Percentiles rank a stretch among this genome's conserved stretches.
These are phyloP conservation scores for Anthonomus grandis DNA, from an alignment of 1,140 invertebrate genomes.

Conservation along the genomic window DNA sequence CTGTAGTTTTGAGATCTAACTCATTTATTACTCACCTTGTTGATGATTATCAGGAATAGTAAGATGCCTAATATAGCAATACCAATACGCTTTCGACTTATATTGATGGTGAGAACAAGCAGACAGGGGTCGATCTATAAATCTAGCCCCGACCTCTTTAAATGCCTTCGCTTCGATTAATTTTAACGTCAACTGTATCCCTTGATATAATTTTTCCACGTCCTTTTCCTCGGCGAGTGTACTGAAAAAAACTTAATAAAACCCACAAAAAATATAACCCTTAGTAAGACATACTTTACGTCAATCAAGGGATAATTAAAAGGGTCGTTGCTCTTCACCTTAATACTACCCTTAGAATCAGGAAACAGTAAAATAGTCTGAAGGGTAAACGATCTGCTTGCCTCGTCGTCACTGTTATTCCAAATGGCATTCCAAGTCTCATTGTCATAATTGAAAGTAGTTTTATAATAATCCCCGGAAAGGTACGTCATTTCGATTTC, in stretches of 20 bases:
- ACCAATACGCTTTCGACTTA: constrained; percentile 36
- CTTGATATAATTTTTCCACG: constrained; percentile 32
- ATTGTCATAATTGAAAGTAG: constrained; percentile 20
- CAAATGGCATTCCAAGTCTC: constrained; percentile 30
- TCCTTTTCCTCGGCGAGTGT: too few relatives aligned
- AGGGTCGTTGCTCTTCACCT: constrained; percentile 65
- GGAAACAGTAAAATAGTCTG: constrained; percentile 56
- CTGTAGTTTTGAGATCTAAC: too few relatives aligned
- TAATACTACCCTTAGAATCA: constrained; percentile 68
- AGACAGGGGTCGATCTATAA: constrained; percentile 25
- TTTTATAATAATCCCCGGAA: constrained; percentile 23
- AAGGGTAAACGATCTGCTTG: constrained; percentile 11
- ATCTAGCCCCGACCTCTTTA: constrained; percentile 26
- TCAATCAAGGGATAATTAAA: constrained; percentile 73
- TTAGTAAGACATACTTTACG: too few relatives aligned
- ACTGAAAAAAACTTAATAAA: too few relatives aligned
- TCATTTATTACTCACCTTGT: constrained; percentile 4
- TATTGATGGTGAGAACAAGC: constrained; percentile 33
- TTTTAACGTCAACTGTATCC: constrained; percentile 25
- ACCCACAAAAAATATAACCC: too few relatives aligned
- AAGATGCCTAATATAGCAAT: constrained; percentile 26
- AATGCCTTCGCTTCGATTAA: constrained; percentile 32
- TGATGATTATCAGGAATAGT: constrained; percentile 53
- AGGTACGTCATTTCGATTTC: constrained; percentile 27
- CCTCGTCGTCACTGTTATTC: constrained; percentile 15